phyloP scores from a whole-genome alignment of 2,113 vertebrate genomes.

The Nycticebus coucang region DNA sequence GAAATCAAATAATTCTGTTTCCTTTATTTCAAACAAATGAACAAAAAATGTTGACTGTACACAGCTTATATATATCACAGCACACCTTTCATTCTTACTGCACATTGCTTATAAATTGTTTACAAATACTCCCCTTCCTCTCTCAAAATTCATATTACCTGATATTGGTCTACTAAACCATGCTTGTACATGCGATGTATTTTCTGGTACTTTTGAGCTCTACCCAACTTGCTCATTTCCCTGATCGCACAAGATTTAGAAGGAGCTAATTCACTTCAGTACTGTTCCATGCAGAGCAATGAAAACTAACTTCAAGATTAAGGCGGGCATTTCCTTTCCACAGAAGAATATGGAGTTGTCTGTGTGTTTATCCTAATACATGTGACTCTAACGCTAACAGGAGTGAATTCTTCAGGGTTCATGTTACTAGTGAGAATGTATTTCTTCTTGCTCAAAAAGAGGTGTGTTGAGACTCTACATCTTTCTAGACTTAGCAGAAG shows the following conservation, averaged over 20 bases:
- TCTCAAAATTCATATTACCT: not conserved
- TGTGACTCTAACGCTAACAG: not conserved
- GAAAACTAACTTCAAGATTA: not conserved
- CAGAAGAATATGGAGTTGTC: not conserved
- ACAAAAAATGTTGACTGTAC: not conserved
- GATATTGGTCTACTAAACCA: conserved; percentile 32
- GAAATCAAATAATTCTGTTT: not conserved
- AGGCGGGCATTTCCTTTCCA: not conserved
- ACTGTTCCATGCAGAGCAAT: not conserved
- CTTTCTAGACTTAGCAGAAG: not conserved
- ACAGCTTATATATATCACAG: not conserved
- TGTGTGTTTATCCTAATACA: not conserved
- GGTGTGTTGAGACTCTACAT: not conserved
- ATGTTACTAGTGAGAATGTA: not conserved
- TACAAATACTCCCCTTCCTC: not conserved
- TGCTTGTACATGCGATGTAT: not conserved
- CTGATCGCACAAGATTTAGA: conserved; percentile 52
- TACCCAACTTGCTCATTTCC: conserved; percentile 40
- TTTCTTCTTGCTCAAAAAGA: not conserved
- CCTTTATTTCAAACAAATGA: not conserved
- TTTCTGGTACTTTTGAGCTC: conserved; percentile 60
- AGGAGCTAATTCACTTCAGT: conserved; percentile 43
- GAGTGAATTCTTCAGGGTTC: not conserved
- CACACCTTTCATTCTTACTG: not conserved
- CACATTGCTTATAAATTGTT: not conserved